These are phyloP conservation scores for Phymastichus coffea DNA, from an alignment of 1,140 invertebrate genomes.

Conservation along the genomic window DNA sequence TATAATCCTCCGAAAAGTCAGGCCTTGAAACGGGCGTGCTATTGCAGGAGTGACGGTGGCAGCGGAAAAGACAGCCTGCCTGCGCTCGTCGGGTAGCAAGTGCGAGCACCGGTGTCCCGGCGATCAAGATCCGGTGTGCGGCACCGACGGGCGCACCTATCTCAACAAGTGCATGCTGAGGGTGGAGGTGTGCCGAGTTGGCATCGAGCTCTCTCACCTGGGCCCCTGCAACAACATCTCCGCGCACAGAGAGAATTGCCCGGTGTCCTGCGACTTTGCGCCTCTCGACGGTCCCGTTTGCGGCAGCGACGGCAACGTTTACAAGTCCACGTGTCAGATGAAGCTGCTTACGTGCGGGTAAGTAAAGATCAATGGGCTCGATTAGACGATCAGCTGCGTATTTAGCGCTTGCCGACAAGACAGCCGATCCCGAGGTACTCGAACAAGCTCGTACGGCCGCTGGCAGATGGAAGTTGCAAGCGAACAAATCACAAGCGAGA, in stretches of 20 bases:
- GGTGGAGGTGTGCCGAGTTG: constrained; percentile 77
- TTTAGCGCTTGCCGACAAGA: too few relatives aligned
- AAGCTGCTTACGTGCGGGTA: constrained; percentile 86
- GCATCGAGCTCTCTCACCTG: constrained; percentile 73
- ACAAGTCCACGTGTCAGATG: constrained; percentile 92
- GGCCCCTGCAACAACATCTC: constrained; percentile 87
- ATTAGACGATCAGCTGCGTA: too few relatives aligned
- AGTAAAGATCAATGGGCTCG: too few relatives aligned
- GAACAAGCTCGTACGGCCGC: too few relatives aligned
- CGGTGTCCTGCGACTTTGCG: constrained; percentile 79
- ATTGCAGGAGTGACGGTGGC: constrained; percentile 62
- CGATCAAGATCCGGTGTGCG: constrained; percentile 86
- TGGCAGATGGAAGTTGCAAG: too few relatives aligned
- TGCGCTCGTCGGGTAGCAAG: constrained; percentile 71
- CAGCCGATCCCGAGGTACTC: too few relatives aligned
- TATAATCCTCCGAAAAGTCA: too few relatives aligned
- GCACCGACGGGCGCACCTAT: constrained; percentile 86
- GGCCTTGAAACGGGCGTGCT: too few relatives aligned
- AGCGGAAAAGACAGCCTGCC: constrained; percentile 65
- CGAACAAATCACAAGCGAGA: too few relatives aligned
- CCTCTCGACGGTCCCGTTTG: constrained; percentile 87
- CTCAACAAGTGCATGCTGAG: constrained; percentile 87
- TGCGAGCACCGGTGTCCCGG: constrained; percentile 76
- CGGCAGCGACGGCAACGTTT: constrained; percentile 89
- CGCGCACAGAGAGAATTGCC: constrained; percentile 83